Base-by-base conservation (phyloP, 2,113 vertebrate genomes). In the Butorides virescens region DNA sequence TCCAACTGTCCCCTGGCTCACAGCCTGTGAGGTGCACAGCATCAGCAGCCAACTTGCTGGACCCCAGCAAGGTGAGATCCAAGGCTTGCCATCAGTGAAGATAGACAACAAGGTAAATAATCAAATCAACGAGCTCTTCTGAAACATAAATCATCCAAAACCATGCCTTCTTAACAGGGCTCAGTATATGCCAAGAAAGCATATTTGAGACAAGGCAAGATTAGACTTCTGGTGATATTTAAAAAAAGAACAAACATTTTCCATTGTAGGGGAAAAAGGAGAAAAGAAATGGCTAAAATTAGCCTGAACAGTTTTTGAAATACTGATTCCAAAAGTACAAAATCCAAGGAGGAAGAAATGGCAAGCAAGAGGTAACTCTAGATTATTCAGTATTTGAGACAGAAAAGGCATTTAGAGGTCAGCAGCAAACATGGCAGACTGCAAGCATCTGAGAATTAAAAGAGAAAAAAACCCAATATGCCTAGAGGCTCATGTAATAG, bases 281-380 rank as follows among this genome's bases (percentile, higher is more conserved):
- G 42, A 90, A 76, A 74, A 85, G 1, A 3, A 27, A 52, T 52
- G 74, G 23, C 3, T 86, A 68, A 72, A 70, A 74, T 66, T 36
- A 83, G 19, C 79, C 26, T 36, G 49, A 80, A 39, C 58, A 70
- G 26, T 27, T 79, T 87, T 73, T 50, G 15, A 92, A 85, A 76
- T 29, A 58, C 6, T 34, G 18, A 6, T 56, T 95, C 88, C 49
- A 46, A 72, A 86, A 86, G 29, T 25, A 63, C 30, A 76, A 88
- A 94, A 79, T 79, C 44, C 62, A 80, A 76, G 34, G 46, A 73
- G 32, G 39, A 88, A 76, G 58, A 90, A 82, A 77, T 29, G 19
- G 7, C 39, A 93, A 68, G 9, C 0, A 2, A 25, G 32, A 44
- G 37, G 5, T 58, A 68, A 73, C 4, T 65, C n/a, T 20, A 46